Conservation (phyloP, 2,888 invertebrate species). For the Ramazzottius varieornatus region DNA sequence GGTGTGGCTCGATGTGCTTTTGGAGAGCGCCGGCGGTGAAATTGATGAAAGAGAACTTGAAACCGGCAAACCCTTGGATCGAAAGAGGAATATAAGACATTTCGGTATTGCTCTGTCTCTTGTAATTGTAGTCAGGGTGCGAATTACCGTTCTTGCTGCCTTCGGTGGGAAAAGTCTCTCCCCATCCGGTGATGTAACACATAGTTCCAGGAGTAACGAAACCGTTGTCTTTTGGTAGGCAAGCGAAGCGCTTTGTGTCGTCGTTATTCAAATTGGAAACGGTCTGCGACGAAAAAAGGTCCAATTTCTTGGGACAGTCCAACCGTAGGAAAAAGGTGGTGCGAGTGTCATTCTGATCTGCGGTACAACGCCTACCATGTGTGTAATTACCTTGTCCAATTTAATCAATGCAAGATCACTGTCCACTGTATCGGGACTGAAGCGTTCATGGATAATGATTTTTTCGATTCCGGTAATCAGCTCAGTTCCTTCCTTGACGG, state of each 20-base stretch:
- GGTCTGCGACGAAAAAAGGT: not conserved
- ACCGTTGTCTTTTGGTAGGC: not conserved
- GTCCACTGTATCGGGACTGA: slow-evolving; percentile 1
- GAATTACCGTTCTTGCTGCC: not conserved
- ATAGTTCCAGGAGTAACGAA: slow-evolving; percentile 9
- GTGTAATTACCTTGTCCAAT: not conserved
- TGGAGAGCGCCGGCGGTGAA: not conserved
- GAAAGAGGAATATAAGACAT: too few relatives aligned
- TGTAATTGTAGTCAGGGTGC: too few relatives aligned
- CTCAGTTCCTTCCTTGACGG: not conserved
- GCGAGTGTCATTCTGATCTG: not conserved
- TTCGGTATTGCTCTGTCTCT: too few relatives aligned
- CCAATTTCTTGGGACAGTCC: too few relatives aligned
- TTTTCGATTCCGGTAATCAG: not conserved
- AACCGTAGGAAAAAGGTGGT: not conserved
- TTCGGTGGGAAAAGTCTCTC: slow-evolving; percentile 11
- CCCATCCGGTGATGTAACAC: slow-evolving; percentile 21
- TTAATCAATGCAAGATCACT: not conserved
- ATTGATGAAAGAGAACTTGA: not conserved
- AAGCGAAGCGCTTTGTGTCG: not conserved
- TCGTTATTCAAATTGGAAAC: not conserved
- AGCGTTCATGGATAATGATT: not conserved
- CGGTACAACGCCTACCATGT: not conserved
- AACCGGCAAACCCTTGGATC: not conserved
- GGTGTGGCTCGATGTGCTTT: not conserved